Conservation (phyloP, 1,140 invertebrate species). For the Panagrolaimus sp. region DNA sequence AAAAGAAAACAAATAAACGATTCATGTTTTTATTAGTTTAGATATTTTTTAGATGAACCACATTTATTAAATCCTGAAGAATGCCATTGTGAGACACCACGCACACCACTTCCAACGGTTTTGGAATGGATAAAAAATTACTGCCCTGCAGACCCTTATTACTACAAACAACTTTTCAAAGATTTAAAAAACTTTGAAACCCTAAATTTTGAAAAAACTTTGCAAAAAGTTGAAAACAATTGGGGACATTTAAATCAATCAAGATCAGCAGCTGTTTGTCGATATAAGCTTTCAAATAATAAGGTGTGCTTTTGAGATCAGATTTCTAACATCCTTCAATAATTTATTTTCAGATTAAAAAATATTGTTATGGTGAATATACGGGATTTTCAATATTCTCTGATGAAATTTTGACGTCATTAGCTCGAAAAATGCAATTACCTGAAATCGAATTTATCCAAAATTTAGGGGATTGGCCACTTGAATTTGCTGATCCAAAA, state of each 20-base stretch:
- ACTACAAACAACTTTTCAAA: too few species aligned
- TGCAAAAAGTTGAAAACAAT: conserved; percentile 19
- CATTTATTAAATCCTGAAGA: too few species aligned
- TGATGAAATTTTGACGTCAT: conserved; percentile 77
- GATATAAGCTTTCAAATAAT: conserved; percentile 80
- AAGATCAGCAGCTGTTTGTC: conserved; percentile 70
- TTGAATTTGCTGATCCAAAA: conserved; percentile 61
- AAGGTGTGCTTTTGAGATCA: conserved; percentile 62
- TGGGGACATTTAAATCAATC: conserved; percentile 18
- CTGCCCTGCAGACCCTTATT: too few species aligned
- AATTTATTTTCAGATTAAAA: conserved; percentile 66
- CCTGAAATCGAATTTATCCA: conserved; percentile 84
- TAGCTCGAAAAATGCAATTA: conserved; percentile 73
- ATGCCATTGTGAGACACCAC: too few species aligned
- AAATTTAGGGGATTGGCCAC: conserved; percentile 91
- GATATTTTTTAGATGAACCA: too few species aligned
- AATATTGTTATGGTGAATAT: conserved; percentile 84
- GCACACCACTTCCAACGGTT: too few species aligned
- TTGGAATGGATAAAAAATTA: too few species aligned
- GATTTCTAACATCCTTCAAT: conserved; percentile 8
- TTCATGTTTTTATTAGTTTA: too few species aligned
- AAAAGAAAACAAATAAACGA: too few species aligned
- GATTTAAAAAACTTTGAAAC: too few species aligned
- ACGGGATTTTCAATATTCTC: conserved; percentile 93
- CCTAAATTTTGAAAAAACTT: conserved; percentile 21